Evolutionary conservation across 2,888 invertebrate genomes (phyloP), one percentile per base, ranked within the genome.

Genomic region (Habroteleia sp.): DNA sequence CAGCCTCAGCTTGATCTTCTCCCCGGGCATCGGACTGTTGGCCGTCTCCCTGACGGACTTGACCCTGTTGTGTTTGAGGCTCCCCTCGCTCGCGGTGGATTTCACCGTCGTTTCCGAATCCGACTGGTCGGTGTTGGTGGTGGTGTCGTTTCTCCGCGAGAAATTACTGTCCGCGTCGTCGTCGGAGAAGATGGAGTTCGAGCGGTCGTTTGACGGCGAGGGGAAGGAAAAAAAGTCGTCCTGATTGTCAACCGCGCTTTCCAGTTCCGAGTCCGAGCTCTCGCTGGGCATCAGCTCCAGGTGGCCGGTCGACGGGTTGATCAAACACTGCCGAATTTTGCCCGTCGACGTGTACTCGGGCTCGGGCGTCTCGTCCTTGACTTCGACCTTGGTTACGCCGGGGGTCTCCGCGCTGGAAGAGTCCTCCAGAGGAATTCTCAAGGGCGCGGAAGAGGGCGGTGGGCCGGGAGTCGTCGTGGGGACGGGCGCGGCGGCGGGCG

Each of bases 231-330:
- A 90, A 81, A 89, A 89, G 79, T 89, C 89, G 50, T 89, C 89
- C 65, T 85, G 88, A 75, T 88, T 86, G 69, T 88, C 88, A 17
- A 88, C 84, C 27, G 88, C 87, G 62, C 87, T 87, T 56, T 88
- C 88, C 3, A 85, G 84, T 79, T 93, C 93, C 0, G 92, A 92
- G 75, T 91, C 91, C 74, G 91, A 92, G 72, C 92, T 92, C 76
- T 92, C 92, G 80, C 91, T 92, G 17, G 93, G 93, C 89, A 94
- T 94, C 1, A 94, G 93, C 83, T 96, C 96, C 83, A 97, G 91
- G 84, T 95, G 94, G 31, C 96, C 95, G 77, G 97, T 96, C 74
- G 96, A 91, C 0, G 97, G 96, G 90, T 97, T 97, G 80, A 97
- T 96, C 37, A 97, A 92, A 90, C 95, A 95, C 89, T 95, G 95